Base-by-base conservation (phyloP, 2,888 invertebrate genomes). In the Melieria picta region DNA sequence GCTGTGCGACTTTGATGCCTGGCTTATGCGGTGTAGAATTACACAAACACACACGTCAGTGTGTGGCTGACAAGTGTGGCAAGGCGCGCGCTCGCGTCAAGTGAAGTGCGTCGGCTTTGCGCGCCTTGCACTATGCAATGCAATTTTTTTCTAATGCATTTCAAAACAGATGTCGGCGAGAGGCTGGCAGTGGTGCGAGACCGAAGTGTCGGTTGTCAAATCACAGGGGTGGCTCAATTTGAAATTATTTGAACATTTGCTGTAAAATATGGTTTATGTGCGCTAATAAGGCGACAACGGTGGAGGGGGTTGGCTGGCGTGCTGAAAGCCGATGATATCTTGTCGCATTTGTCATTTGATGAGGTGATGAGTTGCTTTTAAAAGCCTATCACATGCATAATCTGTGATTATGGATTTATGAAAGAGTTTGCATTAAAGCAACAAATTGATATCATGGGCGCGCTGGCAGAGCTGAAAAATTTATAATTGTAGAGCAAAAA, bases 201-300 rank as follows among this genome's bases (percentile, higher is more conserved):
- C 16, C 9, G 47, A 6, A 63, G n/a, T 13, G 61, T 43, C 62
- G 58, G 72, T 76, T 73, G 75, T 76, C 78, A 78, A 80, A 80
- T 79, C 79, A 76, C 76, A 78, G 78, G 80, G 80, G 79, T 75
- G 77, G 78, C 72, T 75, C 74, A 71, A 74, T 75, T 77, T 72
- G 48, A 65, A 74, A 76, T 82, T 83, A 83, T 84, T 82, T 82
- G 85, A 85, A 84, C 85, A 85, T 85, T 85, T 85, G 85, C 79
- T 74, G 78, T 77, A 83, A 81, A 85, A 85, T 85, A 85, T 85
- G 85, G 81, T 85, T 84, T 82, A 79, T 79, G 80, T 78, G 77
- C 77, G 76, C 77, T 84, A 83, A 83, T 83, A 79, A 80, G 74
- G 74, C 67, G 73, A 69, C 61, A 64, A 76, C 16, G 68, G 46